Conservation (phyloP, 1,140 invertebrate genomes). For the Aphaenogaster floridana region DNA sequence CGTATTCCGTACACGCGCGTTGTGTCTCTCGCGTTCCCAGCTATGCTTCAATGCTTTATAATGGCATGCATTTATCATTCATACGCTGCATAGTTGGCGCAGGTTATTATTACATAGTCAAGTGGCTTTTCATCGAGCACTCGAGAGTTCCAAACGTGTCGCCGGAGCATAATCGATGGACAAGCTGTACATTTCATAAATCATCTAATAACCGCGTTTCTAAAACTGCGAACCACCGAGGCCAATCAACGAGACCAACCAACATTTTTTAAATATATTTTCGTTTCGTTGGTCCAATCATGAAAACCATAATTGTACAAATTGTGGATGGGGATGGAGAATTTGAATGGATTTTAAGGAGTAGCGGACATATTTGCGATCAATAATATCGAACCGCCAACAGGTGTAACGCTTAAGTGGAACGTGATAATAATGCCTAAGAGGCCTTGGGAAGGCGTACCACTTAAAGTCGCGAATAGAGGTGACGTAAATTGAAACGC, state of each 20-base stretch:
- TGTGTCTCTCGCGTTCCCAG: background rate
- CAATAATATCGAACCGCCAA: background rate
- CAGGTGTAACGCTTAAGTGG: conserved; percentile 24
- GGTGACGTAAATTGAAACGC: conserved; percentile 58
- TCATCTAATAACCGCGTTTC: background rate
- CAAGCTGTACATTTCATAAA: background rate
- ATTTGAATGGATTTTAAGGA: background rate
- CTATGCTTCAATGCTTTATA: conserved; percentile 39
- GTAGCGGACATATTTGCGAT: background rate
- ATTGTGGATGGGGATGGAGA: background rate
- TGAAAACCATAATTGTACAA: background rate
- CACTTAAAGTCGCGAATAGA: conserved; percentile 9
- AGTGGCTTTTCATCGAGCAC: conserved; percentile 56
- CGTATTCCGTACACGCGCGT: background rate
- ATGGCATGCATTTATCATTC: conserved; percentile 68
- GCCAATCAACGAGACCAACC: too few relatives aligned
- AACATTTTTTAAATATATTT: background rate
- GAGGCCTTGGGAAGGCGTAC: conserved; percentile 29
- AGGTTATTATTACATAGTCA: conserved; percentile 50
- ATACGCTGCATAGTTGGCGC: conserved; percentile 43
- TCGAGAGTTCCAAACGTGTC: conserved; percentile 41
- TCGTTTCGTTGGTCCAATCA: too few relatives aligned
- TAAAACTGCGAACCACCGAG: background rate
- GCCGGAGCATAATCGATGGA: conserved; percentile 18
- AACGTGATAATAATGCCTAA: conserved; percentile 52